Evolutionary conservation across 1,140 invertebrate species (phyloP), one percentile per base, ranked within the genome.

Genomic region (Tetramorium alpestre): DNA sequence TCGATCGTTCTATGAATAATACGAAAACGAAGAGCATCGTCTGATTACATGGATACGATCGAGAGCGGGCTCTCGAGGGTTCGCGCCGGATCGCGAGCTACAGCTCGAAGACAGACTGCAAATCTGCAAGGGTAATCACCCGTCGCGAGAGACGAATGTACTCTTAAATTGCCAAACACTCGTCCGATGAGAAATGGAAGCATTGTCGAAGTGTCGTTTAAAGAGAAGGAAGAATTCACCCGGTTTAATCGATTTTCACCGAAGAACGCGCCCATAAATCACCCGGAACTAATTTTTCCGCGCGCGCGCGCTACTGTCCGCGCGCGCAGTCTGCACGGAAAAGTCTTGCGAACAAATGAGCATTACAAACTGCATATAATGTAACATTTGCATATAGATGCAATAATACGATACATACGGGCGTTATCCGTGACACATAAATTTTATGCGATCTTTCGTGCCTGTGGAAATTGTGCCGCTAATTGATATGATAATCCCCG

Each of bases 141-240:
- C 73, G 75, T 80, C 75, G 76, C 76, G 33, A 28, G 75, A 78
- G 75, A 78, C 73, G 82, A 85, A 85, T 85, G 72, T 77, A 85
- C 72, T 78, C 82, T 84, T 84, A 84, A 85, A 88, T 85, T 86
- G 81, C 87, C 82, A 77, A 72, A 86, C 81, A 77, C 73, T 88
- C 60, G 64, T 77, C 81, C 82, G 60, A 76, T 77, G 81, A 86
- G 87, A 67, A 76, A 86, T 85, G 82, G 70, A 75, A 60, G 70
- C 60, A 62, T 86, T 69, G 81, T 38, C 65, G 67, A 38, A 65
- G 69, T 87, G 86, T 51, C 85, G 65, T 72, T 82, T 65, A 49
- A 49, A 85, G 51, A 58, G 82, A 38, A 28, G 69, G 65, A 82
- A 87, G 70, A 85, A 85, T 85, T 87, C 56, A 88, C 56, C 3